Evolutionary conservation across 2,797 vertebrate genomes (phyloP).

Genomic region (Falco rusticolus): DNA sequence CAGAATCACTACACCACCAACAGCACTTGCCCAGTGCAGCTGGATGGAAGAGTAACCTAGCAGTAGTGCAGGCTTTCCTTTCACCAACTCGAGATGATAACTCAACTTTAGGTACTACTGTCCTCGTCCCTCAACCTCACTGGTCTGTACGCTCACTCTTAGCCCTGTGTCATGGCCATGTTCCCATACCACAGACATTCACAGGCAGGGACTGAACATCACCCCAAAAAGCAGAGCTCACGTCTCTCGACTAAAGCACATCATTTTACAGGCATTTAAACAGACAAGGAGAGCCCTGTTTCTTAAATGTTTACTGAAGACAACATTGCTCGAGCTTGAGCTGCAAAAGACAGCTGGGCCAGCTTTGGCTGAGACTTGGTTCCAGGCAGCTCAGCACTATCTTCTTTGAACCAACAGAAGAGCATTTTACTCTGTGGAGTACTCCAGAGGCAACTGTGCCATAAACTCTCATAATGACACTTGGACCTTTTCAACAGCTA

Average conservation of each 20-base stretch:
- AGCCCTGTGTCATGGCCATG: not conserved
- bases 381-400: conserved; percentile 13
- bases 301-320: conserved; percentile 28
- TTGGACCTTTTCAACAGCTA: conserved; percentile 52
- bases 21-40: not conserved
- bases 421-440: not conserved
- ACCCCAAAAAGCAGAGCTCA: not conserved
- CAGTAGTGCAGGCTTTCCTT: not conserved
- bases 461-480: conserved; percentile 50
- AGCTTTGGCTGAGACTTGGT: not conserved
- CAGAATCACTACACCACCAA: not conserved
- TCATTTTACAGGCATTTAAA: conserved; percentile 8
- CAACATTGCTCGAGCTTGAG: not conserved
- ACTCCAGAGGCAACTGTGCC: not conserved
- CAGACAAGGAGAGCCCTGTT: conserved; percentile 18
- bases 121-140: not conserved
- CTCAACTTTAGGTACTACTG: not conserved
- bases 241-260: not conserved
- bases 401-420: conserved; percentile 24
- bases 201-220: not conserved
- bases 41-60: not conserved
- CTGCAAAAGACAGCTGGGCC: not conserved
- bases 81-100: not conserved
- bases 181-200: not conserved
- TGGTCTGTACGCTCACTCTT: accelerated